Evolutionary conservation across 2,113 vertebrate species (phyloP).

Genomic region (Hylia prasina): DNA sequence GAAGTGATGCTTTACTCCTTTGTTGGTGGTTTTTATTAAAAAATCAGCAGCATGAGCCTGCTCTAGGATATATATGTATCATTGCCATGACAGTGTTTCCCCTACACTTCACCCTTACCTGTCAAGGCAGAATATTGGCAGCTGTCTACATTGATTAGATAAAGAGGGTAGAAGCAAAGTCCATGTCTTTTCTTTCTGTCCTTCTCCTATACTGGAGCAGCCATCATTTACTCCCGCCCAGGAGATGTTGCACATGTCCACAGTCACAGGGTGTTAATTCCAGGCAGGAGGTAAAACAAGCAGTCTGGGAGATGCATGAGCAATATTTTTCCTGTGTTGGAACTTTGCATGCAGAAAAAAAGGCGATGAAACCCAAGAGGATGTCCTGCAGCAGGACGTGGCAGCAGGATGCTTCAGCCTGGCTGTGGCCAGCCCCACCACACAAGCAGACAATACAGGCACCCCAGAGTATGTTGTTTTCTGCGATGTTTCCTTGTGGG

Average conservation of each 20-base stretch:
- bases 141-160: background rate
- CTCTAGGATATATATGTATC: fast-evolving
- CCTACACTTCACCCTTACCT: background rate
- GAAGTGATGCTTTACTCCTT: background rate
- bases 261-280: background rate
- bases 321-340: background rate
- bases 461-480: background rate
- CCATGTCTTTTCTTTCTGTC: background rate
- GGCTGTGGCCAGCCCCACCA: background rate
- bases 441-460: background rate
- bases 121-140: background rate
- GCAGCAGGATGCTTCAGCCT: background rate
- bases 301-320: background rate
- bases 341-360: background rate
- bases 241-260: background rate
- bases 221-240: background rate
- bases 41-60: background rate
- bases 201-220: background rate
- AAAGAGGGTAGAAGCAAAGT: background rate
- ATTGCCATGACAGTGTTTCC: background rate
- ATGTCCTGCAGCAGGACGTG: background rate
- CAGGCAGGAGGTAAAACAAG: background rate
- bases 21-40: background rate
- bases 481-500: background rate
- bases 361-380: background rate